Evolutionary conservation across 2,888 invertebrate genomes (phyloP).

Genomic region (Panzeria rudis): DNA sequence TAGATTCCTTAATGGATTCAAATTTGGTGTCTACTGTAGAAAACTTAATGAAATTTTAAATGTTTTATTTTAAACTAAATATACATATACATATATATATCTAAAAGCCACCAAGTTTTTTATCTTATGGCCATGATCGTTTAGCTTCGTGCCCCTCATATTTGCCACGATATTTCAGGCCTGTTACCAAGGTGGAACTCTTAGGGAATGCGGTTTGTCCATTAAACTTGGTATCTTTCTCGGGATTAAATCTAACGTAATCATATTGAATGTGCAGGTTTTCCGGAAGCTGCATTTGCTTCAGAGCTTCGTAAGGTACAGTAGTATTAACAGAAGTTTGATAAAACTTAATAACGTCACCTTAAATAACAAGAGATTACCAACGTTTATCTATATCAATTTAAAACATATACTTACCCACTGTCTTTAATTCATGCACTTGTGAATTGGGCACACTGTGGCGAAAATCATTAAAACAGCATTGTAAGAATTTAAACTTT

Average conservation of each 20-base stretch:
- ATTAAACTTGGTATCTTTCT: constrained; percentile 88
- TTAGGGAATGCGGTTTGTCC: constrained; percentile 94
- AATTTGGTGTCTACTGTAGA: constrained; percentile 78
- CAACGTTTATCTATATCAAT: background rate
- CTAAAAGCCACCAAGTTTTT: background rate
- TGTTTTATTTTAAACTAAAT: background rate
- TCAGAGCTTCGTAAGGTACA: constrained; percentile 90
- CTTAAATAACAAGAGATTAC: constrained; percentile 79
- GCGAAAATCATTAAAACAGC: constrained; percentile 89
- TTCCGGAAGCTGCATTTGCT: constrained; percentile 90
- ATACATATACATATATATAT: no score
- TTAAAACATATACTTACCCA: constrained; percentile 85
- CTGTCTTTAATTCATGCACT: constrained; percentile 89
- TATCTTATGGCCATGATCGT: constrained; percentile 86
- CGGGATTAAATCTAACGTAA: constrained; percentile 92
- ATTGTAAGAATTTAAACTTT: constrained; percentile 89
- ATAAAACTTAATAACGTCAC: constrained; percentile 90
- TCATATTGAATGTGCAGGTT: constrained; percentile 94
- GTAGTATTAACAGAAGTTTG: constrained; percentile 87
- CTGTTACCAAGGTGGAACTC: constrained; percentile 92
- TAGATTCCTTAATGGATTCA: constrained; percentile 87
- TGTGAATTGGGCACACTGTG: constrained; percentile 93
- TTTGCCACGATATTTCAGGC: constrained; percentile 91
- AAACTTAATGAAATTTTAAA: constrained; percentile 77
- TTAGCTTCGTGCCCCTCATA: constrained; percentile 90